phyloP scores from a whole-genome alignment of 2,888 invertebrate species.

The Acanthopleura granulata region DNA sequence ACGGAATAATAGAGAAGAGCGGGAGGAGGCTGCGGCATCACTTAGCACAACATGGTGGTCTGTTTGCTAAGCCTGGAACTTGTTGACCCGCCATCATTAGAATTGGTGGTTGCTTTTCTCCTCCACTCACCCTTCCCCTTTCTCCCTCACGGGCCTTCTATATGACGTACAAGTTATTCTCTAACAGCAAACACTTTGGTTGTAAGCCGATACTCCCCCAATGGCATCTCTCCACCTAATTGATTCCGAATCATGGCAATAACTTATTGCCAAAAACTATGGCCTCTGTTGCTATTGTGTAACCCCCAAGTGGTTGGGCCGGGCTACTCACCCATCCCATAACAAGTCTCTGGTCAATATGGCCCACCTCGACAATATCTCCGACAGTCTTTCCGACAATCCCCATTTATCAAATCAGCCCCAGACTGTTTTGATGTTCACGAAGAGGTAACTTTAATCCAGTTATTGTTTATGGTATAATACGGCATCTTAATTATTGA shows the following conservation, averaged over 20 bases:
- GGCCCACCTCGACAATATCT: neutral
- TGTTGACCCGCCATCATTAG: conserved; percentile 11
- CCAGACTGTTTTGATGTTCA: too few relatives aligned
- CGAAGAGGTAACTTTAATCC: too few relatives aligned
- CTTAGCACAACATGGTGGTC: conserved; percentile 17
- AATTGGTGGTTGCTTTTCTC: neutral
- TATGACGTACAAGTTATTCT: conserved; percentile 18
- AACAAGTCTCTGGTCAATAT: neutral
- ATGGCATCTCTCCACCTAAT: neutral
- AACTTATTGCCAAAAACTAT: conserved; percentile 10
- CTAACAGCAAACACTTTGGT: neutral
- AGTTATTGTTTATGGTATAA: too few relatives aligned
- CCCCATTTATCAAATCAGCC: too few relatives aligned
- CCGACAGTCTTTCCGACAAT: neutral
- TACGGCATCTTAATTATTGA: too few relatives aligned
- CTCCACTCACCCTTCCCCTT: neutral
- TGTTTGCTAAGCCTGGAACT: neutral
- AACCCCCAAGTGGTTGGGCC: neutral
- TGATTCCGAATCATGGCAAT: conserved; percentile 18
- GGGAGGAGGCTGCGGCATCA: neutral
- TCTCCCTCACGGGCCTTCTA: neutral
- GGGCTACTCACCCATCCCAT: conserved; percentile 7
- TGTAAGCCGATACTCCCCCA: conserved; percentile 16
- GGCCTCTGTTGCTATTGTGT: neutral
- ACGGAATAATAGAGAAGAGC: neutral